Percentiles rank a stretch among this genome's conserved stretches.
These are phyloP conservation scores for Panzeria rudis DNA, from an alignment of 2,888 invertebrate species.

Conservation along the genomic window DNA sequence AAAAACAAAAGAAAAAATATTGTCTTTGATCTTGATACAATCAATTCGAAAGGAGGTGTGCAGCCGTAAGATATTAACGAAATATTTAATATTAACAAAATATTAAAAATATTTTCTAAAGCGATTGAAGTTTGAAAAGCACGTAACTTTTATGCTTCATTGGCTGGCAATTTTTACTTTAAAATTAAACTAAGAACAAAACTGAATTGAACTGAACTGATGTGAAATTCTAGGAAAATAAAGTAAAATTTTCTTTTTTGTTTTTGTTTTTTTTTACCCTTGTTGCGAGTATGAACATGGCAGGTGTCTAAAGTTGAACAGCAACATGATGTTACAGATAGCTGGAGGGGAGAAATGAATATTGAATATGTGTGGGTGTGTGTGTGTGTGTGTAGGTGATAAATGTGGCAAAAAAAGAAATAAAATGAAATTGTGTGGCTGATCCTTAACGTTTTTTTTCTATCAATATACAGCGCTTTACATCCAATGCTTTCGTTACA, in stretches of 20 bases:
- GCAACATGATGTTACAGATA: background rate
- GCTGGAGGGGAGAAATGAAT: background rate
- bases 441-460: slow-evolving; percentile 41
- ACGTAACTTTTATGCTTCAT: slow-evolving; percentile 47
- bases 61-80: background rate
- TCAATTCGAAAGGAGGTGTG: background rate
- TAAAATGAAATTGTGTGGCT: slow-evolving; percentile 46
- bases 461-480: slow-evolving; percentile 35
- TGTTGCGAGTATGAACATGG: slow-evolving; percentile 44
- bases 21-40: background rate
- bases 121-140: slow-evolving; percentile 36
- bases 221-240: slow-evolving; percentile 31
- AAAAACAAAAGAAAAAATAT: background rate
- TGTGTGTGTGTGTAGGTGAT: slow-evolving; percentile 7
- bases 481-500: slow-evolving; percentile 20
- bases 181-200: background rate
- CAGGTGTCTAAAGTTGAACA: slow-evolving; percentile 61
- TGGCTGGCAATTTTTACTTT: slow-evolving; percentile 13
- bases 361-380: background rate
- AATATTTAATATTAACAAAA: slow-evolving; percentile 24
- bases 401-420: slow-evolving; percentile 26
- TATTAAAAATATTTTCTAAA: slow-evolving; percentile 19
- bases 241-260: slow-evolving; percentile 34
- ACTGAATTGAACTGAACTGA: background rate
- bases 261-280: background rate